Evolutionary conservation across 2,113 vertebrate genomes (phyloP).

Genomic region (Jaculus jaculus): DNA sequence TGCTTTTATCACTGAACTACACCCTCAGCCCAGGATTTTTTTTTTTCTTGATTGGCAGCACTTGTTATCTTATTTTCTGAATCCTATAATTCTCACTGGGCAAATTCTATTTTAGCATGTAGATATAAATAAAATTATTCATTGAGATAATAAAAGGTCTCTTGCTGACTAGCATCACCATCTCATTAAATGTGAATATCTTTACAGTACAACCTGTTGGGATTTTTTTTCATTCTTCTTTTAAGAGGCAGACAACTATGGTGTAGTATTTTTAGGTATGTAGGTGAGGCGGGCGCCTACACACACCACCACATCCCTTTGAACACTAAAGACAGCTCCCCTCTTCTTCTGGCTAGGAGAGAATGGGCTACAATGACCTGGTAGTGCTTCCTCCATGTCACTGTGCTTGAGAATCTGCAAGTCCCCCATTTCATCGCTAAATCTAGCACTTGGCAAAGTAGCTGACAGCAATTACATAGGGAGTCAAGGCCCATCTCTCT

Average conservation of each 20-base stretch:
- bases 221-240: not conserved
- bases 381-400: not conserved
- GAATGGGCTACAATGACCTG: not conserved
- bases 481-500: not conserved
- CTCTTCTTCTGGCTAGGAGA: not conserved
- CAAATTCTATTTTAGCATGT: constrained; percentile 56
- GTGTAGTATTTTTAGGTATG: constrained; percentile 67
- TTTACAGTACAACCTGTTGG: constrained; percentile 48
- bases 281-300: constrained; percentile 61
- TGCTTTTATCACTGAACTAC: not conserved
- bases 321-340: constrained; percentile 47
- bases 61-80: constrained; percentile 51
- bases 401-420: constrained; percentile 15
- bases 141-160: constrained; percentile 67
- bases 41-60: constrained; percentile 28
- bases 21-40: not conserved
- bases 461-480: not conserved
- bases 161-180: constrained; percentile 51
- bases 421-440: not conserved
- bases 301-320: constrained; percentile 51
- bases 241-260: constrained; percentile 47
- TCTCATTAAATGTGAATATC: constrained; percentile 71
- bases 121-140: constrained; percentile 66
- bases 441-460: constrained; percentile 1
- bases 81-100: constrained; percentile 52